Base-by-base conservation (phyloP, 1,140 invertebrate genomes). In the Polypedilum pembai region DNA sequence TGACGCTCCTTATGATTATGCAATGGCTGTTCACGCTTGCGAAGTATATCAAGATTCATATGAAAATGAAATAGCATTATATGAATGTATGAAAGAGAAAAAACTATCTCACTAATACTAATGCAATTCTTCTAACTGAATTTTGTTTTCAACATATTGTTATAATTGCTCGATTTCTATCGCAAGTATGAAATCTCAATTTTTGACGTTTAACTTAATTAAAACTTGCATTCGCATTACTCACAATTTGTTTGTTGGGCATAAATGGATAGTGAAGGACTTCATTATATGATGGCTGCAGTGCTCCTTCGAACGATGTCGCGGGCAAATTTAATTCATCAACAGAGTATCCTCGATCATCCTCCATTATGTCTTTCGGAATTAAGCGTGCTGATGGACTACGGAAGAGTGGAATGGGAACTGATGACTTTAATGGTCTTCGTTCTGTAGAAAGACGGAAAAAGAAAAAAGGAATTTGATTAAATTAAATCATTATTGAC, bases 181-280 rank as follows among this genome's bases (percentile, higher is more conserved):
- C 40, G 8, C 20, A 40, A 41, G 21, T 15, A 3, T 24, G 21
- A 24, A 40, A 24, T 7, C 24, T 5, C 15, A n/a, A 10, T 40
- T 73, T 1, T 12, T 18, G 12, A 12, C 8, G 1, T 10, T 3
- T 74, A 41, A 45, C 24, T 69, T n/a, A 41, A 17, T 41, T 2
- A 65, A 40, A 33, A 69, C 63, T 20, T 74, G 15, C 15, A 63
- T 8, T 8, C 5, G 33, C 21, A 40, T 21, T 75, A 82, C 81
- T 82, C 76, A 82, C 81, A 75, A 82, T 81, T 78, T 82, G 81
- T 77, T 82, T 82, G 74, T 80, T 82, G 77, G 81, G 80, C 76
- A 80, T 79, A 77, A 82, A 82, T 74, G 80, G 80, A 56, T 82
- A 82, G 74, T 82, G 81, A n/a, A 81, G 77, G 72, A 81, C 80